Evolutionary conservation across 64 coral and sea anemone species (phyloP).

Genomic region (Stichodactyla helianthus): DNA sequence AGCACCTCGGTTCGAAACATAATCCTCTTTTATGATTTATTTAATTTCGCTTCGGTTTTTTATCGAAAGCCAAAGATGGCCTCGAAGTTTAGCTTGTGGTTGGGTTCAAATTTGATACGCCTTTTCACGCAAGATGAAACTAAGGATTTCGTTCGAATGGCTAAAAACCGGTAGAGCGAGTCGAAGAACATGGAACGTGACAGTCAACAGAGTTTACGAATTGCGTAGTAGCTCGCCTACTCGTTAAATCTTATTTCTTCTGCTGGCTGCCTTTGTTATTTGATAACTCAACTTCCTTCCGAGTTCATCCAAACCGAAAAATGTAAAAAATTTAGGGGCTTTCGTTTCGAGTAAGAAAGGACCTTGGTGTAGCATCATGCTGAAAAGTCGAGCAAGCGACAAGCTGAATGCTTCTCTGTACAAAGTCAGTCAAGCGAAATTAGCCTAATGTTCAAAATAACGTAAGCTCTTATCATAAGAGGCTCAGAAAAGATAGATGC

Average conservation of each 20-base stretch:
- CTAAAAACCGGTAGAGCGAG: slow-evolving; percentile 16
- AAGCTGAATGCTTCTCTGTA: slow-evolving; percentile 1
- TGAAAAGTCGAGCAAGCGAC: not conserved
- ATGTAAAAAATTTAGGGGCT: not conserved
- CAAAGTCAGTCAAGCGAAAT: slow-evolving; percentile 24
- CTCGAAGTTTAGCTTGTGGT: slow-evolving; percentile 4
- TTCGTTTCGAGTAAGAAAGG: not conserved
- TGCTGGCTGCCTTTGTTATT: not conserved
- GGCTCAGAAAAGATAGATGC: slow-evolving; percentile 9
- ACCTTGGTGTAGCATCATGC: not conserved
- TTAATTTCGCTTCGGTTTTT: slow-evolving; percentile 59
- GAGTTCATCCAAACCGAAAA: slow-evolving; percentile 5
- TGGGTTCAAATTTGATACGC: not conserved
- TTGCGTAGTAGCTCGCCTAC: slow-evolving; percentile 2
- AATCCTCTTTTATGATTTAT: slow-evolving; percentile 80
- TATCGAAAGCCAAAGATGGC: slow-evolving; percentile 48
- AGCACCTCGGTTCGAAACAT: slow-evolving; percentile 62
- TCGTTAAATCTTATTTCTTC: not conserved
- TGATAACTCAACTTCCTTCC: not conserved
- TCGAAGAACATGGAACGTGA: not conserved
- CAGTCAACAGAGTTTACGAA: not conserved
- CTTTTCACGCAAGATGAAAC: not conserved
- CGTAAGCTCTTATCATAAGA: not conserved
- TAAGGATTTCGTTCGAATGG: slow-evolving; percentile 10
- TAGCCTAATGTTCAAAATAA: not conserved